These are phyloP conservation scores for Characodon lateralis DNA, from an alignment of 2,797 vertebrate species.

Conservation along the genomic window DNA sequence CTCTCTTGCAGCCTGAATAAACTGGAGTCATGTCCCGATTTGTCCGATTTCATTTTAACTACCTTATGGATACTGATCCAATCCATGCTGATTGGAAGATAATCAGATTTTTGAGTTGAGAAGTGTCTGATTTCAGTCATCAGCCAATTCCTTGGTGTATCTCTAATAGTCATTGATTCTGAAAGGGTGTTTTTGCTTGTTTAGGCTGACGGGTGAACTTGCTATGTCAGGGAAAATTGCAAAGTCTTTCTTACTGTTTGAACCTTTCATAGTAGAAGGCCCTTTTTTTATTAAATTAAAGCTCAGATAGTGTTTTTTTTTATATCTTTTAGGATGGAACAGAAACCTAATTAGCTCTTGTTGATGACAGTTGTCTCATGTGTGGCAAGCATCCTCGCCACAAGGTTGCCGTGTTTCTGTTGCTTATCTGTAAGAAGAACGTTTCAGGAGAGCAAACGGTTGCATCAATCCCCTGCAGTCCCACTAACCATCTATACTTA, in stretches of 20 bases:
- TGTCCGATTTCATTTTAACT: background rate
- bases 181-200: background rate
- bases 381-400: slow-evolving; percentile 8
- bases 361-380: slow-evolving; percentile 10
- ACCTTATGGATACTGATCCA: background rate
- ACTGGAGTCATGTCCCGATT: background rate
- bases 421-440: slow-evolving; percentile 25
- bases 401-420: slow-evolving; percentile 18
- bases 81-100: background rate
- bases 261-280: background rate
- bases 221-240: too few species aligned
- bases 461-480: background rate
- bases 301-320: background rate
- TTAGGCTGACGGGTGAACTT: too few species aligned
- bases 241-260: too few species aligned
- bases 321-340: background rate
- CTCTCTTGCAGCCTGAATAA: background rate
- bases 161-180: background rate
- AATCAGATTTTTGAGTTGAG: too few species aligned
- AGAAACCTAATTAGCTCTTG: background rate
- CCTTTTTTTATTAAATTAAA: background rate
- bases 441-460: slow-evolving; percentile 9
- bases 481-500: slow-evolving; percentile 25
- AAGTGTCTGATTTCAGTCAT: background rate
- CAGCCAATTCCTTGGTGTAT: background rate